A percentile compares a stretch with the other conserved stretches of the same genome.
phyloP scores from a whole-genome alignment of 92 coral and sea anemone genomes.

The Porites lobata region DNA sequence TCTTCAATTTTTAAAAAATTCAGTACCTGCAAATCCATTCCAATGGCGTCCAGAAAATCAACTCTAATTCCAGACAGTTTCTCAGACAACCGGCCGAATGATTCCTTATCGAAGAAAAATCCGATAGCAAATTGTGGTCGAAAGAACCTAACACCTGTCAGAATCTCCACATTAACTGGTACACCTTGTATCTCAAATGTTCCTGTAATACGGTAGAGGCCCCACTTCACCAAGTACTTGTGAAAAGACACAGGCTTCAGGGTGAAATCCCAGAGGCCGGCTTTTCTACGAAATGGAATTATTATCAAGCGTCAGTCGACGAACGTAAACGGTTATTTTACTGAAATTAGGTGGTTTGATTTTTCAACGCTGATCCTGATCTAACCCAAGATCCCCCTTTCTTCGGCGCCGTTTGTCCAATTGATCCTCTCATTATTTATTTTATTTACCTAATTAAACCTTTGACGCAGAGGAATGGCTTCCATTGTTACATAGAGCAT shows the following conservation, averaged over 20 bases:
- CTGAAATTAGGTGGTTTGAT: too few relatives aligned
- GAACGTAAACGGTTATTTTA: too few relatives aligned
- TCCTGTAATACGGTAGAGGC: conserved; percentile 87
- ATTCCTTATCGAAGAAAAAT: conserved; percentile 92
- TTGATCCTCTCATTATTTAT: too few relatives aligned
- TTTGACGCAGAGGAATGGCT: too few relatives aligned
- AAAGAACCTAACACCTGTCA: conserved; percentile 58
- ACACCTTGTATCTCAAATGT: conserved; percentile 78
- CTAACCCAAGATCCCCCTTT: too few relatives aligned
- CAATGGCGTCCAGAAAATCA: conserved; percentile 83
- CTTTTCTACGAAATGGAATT: conserved; percentile 56
- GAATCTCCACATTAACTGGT: conserved; percentile 88
- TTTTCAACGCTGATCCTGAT: too few relatives aligned
- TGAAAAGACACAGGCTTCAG: conserved; percentile 78
- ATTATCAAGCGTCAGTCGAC: too few relatives aligned
- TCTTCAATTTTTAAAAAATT: too few relatives aligned
- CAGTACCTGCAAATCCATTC: conserved; percentile 87
- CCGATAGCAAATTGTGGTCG: conserved; percentile 86
- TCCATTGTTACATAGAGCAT: too few relatives aligned
- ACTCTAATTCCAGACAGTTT: conserved; percentile 89
- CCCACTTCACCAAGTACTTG: conserved; percentile 67
- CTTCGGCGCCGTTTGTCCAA: too few relatives aligned
- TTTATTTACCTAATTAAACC: too few relatives aligned
- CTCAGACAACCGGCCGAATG: conserved; percentile 85
- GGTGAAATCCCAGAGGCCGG: conserved; percentile 81